Base-by-base conservation (phyloP, 1,140 invertebrate genomes). In the Oncopodura yosiiana region DNA sequence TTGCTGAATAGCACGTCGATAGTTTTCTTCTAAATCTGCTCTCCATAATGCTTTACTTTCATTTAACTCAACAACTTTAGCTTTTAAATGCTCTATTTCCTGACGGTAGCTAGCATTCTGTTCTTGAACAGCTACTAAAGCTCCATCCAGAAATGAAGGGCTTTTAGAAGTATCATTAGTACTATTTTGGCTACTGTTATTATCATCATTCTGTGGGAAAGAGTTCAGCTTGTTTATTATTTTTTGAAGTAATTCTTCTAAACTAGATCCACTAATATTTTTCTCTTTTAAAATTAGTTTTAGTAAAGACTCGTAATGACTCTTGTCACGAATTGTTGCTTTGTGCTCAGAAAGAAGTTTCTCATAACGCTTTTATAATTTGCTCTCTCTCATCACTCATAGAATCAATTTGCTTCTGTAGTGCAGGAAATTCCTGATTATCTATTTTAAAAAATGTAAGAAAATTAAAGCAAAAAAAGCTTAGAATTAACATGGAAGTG, bases 251-350 rank as follows among this genome's bases (percentile, higher is more conserved):
- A 63, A 30, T 6, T 50, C 43, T 6, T 42, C 38, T 5, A 59
- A 11, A 29, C 26, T 59, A 0, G 37, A 50, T 14, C 53, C 45
- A 1, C 39, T 53, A 2, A 5, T 24, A 12, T 52, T 24, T 19
- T 46, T 63, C 19, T 59, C 56, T 23, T 56, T 37, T 5, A 56
- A 16, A 30, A 60, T 51, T 23, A 59, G 12, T 19, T 59, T 59
- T 1, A 63, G 41, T 27, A 59, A 24, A 8, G 42, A 38, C 19
- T 59, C 53, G 21, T 53, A 63, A 36, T 53, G 34, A 6, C 49
- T 26, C 0, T 50, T 36, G n/a, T 63, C 49, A 29, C 19, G 14
- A 26, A 42, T 12, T 3, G 49, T 9, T 29, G 14, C 34, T 12
- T 34, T 43, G 38, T 59, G 37, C 16, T 58, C 54, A 12, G 53